Conservation (phyloP, 2,113 vertebrate species). For the Cisticola juncidis region DNA sequence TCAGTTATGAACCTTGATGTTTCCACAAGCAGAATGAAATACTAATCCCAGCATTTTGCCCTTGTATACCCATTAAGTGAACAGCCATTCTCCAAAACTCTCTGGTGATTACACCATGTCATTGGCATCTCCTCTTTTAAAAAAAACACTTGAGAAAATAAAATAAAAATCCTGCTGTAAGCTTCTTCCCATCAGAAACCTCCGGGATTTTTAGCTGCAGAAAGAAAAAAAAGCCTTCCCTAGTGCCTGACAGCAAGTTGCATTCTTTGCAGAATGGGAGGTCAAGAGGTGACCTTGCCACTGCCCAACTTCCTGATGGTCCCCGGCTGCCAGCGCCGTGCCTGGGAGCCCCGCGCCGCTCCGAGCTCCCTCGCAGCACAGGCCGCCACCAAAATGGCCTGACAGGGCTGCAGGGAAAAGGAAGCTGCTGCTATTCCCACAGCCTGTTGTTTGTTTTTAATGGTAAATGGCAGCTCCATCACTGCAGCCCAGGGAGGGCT, state of each 20-base stretch:
- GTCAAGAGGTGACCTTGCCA: constrained; percentile 46
- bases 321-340: not conserved
- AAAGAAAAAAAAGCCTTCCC: not conserved
- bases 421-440: constrained; percentile 64
- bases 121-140: not conserved
- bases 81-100: not conserved
- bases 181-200: constrained; percentile 44
- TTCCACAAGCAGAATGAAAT: not conserved
- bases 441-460: constrained; percentile 62
- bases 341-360: not conserved
- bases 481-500: not conserved
- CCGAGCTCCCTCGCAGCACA: not conserved
- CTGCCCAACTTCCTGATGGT: constrained; percentile 42
- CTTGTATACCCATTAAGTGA: not conserved
- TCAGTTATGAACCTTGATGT: not conserved
- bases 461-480: constrained; percentile 32
- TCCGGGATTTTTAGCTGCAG: not conserved
- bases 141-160: constrained; percentile 37
- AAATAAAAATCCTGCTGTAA: constrained; percentile 11
- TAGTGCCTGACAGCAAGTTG: constrained; percentile 8
- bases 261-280: constrained; percentile 28
- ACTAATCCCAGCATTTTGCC: not conserved
- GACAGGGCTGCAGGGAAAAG: constrained; percentile 56
- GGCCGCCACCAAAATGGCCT: not conserved
- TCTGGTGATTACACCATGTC: not conserved